Base-by-base conservation (phyloP, 2,888 invertebrate species). In the Metopia argyrocephala region DNA sequence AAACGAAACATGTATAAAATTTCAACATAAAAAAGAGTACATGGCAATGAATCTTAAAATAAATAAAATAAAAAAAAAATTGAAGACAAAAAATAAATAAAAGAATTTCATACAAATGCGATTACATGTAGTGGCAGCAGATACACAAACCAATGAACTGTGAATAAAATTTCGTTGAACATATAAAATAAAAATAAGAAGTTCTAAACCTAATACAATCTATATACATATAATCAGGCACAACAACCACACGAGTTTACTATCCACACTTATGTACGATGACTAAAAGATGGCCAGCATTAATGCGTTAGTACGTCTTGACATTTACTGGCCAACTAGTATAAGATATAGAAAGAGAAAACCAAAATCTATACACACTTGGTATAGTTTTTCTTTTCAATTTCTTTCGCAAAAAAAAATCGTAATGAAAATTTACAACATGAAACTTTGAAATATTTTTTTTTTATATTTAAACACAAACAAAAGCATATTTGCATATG, bases 361-460 rank as follows among this genome's bases (percentile, higher is more conserved):
- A n/a, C n/a, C n/a, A n/a, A n/a, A n/a, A n/a, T n/a, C n/a, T n/a
- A n/a, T n/a, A 38, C 38, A 15, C 38, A 12, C 38, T 9, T 38
- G 38, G 38, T 38, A 38, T 0, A 38, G 31, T 38, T 38, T 38
- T 38, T 15, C 12, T 12, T 9, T 12, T 38, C 1, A 5, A 18
- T 52, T 70, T 52, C 52, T 38, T 38, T 27, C 23, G 23, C 54
- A 54, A 65, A 70, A 12, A n/a, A n/a, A n/a, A n/a, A n/a, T n/a
- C n/a, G 25, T 75, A 79, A 79, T 65, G 75, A 75, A 66, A 79
- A 75, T 75, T 79, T 79, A 79, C 75, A 57, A 61, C 70, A 54
- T 25, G 18, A 61, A 21, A 12, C 52, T 52, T 20, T 52, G n/a
- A 70, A 61, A 70, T 75, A 79, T 61, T 61, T 38, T 68, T 64